Conservation (phyloP, 2,888 invertebrate species). For the Thymelicus sylvestris region DNA sequence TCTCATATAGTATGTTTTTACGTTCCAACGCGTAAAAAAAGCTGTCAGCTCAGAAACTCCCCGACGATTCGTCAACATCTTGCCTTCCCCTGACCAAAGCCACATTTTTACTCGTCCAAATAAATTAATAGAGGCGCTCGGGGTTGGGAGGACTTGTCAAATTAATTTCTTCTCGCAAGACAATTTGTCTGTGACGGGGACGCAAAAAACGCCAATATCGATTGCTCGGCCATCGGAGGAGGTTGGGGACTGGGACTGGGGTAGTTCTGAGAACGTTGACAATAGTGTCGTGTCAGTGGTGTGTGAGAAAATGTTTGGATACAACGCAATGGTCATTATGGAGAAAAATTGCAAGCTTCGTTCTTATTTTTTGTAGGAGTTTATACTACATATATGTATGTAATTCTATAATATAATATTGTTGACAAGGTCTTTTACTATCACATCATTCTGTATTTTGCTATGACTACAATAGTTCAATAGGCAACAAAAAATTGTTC, state of each 20-base stretch:
- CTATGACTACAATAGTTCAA: no score
- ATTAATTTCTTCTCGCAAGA: conserved; percentile 83
- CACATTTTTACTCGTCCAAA: conserved; percentile 82
- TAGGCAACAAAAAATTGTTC: no score
- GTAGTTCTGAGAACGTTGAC: conserved; percentile 46
- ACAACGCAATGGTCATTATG: conserved; percentile 19
- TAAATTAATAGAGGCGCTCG: conserved; percentile 81
- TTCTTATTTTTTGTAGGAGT: not conserved
- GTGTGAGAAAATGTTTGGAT: conserved; percentile 36
- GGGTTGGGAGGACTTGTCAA: conserved; percentile 77
- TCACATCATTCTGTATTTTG: no score
- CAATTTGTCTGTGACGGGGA: conserved; percentile 79
- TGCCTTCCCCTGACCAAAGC: conserved; percentile 53
- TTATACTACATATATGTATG: no score
- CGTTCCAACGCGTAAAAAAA: conserved; percentile 34
- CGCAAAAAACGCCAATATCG: conserved; percentile 77
- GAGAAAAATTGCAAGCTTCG: conserved; percentile 29
- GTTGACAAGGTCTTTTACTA: no score
- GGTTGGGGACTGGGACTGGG: conserved; percentile 39
- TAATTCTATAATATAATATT: no score
- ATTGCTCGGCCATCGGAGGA: conserved; percentile 73
- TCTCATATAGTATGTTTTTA: conserved; percentile 33
- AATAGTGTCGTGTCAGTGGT: conserved; percentile 11
- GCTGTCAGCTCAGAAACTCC: conserved; percentile 31
- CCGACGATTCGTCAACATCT: conserved; percentile 37